phyloP scores from a whole-genome alignment of 92 coral and sea anemone species.

The Zoanthus sansibaricus region DNA sequence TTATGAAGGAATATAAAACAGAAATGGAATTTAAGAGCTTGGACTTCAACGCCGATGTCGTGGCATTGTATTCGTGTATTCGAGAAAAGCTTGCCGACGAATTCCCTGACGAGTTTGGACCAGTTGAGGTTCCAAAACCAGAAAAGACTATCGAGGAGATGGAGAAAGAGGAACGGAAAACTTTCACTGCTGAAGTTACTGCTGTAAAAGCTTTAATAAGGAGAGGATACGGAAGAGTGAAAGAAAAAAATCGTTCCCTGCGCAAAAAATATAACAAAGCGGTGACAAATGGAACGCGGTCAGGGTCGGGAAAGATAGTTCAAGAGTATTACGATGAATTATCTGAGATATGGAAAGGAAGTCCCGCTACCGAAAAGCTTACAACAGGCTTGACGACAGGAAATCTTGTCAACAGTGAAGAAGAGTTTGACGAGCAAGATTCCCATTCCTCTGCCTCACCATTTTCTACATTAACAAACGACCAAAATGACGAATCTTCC shows the following conservation, averaged over 20 bases:
- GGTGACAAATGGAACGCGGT: constrained; percentile 60
- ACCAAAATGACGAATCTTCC: too few species aligned
- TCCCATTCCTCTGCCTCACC: too few species aligned
- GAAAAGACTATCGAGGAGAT: constrained; percentile 24
- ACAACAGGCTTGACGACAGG: background rate
- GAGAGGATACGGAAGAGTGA: constrained; percentile 56
- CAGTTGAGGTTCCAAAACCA: constrained; percentile 42
- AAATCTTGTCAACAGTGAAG: too few species aligned
- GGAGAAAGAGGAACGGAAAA: constrained; percentile 44
- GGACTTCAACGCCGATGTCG: constrained; percentile 55
- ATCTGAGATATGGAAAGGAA: constrained; percentile 62
- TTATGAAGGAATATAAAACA: constrained; percentile 41
- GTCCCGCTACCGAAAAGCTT: constrained; percentile 60
- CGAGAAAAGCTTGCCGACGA: constrained; percentile 25
- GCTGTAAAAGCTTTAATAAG: constrained; percentile 47
- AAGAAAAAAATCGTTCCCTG: constrained; percentile 57
- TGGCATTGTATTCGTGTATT: constrained; percentile 40
- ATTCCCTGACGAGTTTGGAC: constrained; percentile 55
- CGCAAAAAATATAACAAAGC: constrained; percentile 60
- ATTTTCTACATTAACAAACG: too few species aligned
- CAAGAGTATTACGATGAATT: constrained; percentile 59
- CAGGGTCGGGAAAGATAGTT: constrained; percentile 56
- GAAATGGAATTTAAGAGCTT: constrained; percentile 50
- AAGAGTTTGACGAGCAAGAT: too few species aligned
- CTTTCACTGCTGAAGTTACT: constrained; percentile 33